Evolutionary conservation across 2,113 vertebrate species (phyloP).

Genomic region (Scartelaos histophorus): DNA sequence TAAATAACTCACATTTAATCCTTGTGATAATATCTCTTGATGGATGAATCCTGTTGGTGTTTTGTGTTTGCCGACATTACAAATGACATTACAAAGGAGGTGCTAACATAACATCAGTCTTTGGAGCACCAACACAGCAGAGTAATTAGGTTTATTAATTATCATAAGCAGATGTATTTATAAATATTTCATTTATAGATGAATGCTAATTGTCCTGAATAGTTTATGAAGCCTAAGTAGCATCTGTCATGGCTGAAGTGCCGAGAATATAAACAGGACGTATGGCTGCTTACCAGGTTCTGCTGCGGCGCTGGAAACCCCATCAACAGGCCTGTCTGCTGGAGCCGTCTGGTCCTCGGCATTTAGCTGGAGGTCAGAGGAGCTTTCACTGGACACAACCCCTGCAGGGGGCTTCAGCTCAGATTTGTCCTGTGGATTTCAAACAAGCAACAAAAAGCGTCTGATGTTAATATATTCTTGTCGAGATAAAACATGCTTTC

Average conservation of each 20-base stretch:
- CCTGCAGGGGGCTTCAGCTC: slow-evolving; percentile 22
- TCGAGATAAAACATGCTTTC: too few species aligned
- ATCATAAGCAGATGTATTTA: not conserved
- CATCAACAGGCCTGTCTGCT: slow-evolving; percentile 3
- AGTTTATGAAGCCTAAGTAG: not conserved
- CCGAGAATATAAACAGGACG: not conserved
- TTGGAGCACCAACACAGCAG: not conserved
- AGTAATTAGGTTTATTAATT: not conserved
- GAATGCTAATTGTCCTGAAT: not conserved
- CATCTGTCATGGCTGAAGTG: not conserved
- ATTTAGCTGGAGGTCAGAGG: slow-evolving; percentile 8
- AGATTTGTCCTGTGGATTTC: not conserved
- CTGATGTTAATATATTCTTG: too few species aligned
- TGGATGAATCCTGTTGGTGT: not conserved
- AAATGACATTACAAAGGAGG: not conserved
- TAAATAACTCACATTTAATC: not conserved
- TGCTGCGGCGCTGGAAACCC: not conserved
- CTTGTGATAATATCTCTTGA: not conserved
- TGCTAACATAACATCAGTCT: not conserved
- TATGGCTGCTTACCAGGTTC: not conserved
- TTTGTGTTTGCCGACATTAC: not conserved
- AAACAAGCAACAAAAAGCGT: not conserved
- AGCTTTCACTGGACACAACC: slow-evolving; percentile 12
- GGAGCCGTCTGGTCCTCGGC: slow-evolving; percentile 18
- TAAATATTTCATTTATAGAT: not conserved